Conservation (phyloP, 2,113 vertebrate species). For the Dinomys branickii region DNA sequence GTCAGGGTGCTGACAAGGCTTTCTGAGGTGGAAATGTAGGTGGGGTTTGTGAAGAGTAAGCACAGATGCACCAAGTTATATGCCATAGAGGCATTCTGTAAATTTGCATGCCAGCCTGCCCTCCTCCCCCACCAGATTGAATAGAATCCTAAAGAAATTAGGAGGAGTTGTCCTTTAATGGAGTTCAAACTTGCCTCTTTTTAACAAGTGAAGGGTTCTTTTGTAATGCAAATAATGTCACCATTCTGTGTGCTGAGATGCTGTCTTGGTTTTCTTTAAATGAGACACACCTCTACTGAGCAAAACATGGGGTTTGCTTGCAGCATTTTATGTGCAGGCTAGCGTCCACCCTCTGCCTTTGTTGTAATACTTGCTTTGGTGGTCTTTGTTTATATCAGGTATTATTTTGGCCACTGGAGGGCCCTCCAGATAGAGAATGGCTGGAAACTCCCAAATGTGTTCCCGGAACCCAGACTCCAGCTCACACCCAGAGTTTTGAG, state of each 20-base stretch:
- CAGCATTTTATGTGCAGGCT: neutral
- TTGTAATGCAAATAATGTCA: slow-evolving; percentile 72
- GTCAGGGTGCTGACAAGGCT: neutral
- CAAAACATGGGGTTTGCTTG: neutral
- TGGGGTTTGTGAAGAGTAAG: neutral
- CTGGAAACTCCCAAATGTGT: slow-evolving; percentile 19
- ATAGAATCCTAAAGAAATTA: slow-evolving; percentile 55
- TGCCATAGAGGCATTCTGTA: neutral
- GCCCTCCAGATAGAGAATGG: slow-evolving; percentile 75
- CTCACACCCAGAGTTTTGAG: slow-evolving; percentile 73
- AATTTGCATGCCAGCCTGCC: slow-evolving; percentile 32
- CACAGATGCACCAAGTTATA: neutral
- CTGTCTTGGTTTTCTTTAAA: slow-evolving; percentile 52
- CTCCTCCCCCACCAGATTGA: neutral
- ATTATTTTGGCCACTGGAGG: slow-evolving; percentile 79
- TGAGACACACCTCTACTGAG: slow-evolving; percentile 58
- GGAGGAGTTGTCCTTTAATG: slow-evolving; percentile 52
- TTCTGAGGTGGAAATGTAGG: neutral
- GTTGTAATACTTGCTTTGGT: slow-evolving; percentile 55
- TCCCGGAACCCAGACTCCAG: slow-evolving; percentile 16
- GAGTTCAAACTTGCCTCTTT: slow-evolving; percentile 66
- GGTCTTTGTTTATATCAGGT: slow-evolving; percentile 75
- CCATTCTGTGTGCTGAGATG: neutral
- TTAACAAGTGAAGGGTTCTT: slow-evolving; percentile 62
- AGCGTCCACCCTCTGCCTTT: slow-evolving; percentile 62